Base-by-base conservation (phyloP, 2,888 invertebrate species). In the Amphipoea lucens region DNA sequence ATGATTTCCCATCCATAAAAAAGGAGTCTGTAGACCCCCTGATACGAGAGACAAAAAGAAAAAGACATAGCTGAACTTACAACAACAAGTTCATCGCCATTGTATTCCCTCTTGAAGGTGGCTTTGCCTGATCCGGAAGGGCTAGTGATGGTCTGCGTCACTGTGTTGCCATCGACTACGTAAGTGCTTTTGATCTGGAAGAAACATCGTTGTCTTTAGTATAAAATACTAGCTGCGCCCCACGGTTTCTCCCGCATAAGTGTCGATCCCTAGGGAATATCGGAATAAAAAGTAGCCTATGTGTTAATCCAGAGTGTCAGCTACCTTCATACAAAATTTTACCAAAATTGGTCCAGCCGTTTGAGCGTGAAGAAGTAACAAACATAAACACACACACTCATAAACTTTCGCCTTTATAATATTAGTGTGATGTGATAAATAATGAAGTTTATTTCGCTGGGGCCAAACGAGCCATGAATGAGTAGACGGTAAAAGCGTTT, bases 91-190 rank as follows among this genome's bases (percentile, higher is more conserved):
- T 92, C 91, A 66, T 93, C 90, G 3, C 90, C 94, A 4, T 86
- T 89, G 88, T 90, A 95, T 66, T 93, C 94, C 78, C 92, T 93
- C 86, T 91, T 93, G 87, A 92, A 90, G 17, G 86, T 90, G 2
- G 91, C 82, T 5, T 42, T 42, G 29, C 90, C 89, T 17, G 88
- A 85, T 0, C 84, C 29, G 40, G 92, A 82, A 23, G 67, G 42
- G 2, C 1, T 3, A 3, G 79, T 89, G 23, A 94, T 81, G 6
- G 87, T 88, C 76, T 95, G 95, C 0, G 91, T 94, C 4, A 95
- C 84, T 0, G 89, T 90, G 84, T 94, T 91, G 14, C 94, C 94
- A 11, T 94, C 92, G 0, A 95, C 90, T 0, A 90, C 92, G 87
- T 91, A 91, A 6, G 84, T 92, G 40, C 88, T 85, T 79, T 94